phyloP scores from a whole-genome alignment of 2,113 vertebrate genomes.

The Oncorhynchus mykiss region DNA sequence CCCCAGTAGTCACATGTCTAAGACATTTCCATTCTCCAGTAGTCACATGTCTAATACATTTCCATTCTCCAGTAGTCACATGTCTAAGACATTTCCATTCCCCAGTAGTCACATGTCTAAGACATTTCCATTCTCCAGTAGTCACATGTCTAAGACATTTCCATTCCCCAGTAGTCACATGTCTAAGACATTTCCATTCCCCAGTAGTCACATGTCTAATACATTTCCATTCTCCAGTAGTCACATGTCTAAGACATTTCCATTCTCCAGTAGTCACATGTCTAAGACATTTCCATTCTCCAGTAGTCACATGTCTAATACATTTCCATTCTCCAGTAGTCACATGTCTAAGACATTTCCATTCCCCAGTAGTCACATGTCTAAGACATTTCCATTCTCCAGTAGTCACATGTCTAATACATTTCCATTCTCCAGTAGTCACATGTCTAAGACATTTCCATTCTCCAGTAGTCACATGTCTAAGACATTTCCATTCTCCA shows the following conservation, averaged over 20 bases:
- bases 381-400: conserved; percentile 44
- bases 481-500: conserved; percentile 45
- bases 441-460: conserved; percentile 43
- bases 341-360: conserved; percentile 42
- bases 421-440: conserved; percentile 43
- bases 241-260: conserved; percentile 41
- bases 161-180: conserved; percentile 33
- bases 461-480: conserved; percentile 31
- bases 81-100: conserved; percentile 47
- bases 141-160: conserved; percentile 40
- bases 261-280: conserved; percentile 34
- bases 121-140: conserved; percentile 44
- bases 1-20: conserved; percentile 27
- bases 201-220: conserved; percentile 25
- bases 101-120: conserved; percentile 24
- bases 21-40: conserved; percentile 44
- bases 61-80: conserved; percentile 34
- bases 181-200: conserved; percentile 46
- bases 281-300: conserved; percentile 44
- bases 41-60: conserved; percentile 37
- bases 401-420: conserved; percentile 28
- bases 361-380: conserved; percentile 35
- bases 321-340: conserved; percentile 43
- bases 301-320: conserved; percentile 27
- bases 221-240: conserved; percentile 44